These are phyloP conservation scores for Cossypha caffra DNA, from an alignment of 2,797 vertebrate species.

Conservation along the genomic window DNA sequence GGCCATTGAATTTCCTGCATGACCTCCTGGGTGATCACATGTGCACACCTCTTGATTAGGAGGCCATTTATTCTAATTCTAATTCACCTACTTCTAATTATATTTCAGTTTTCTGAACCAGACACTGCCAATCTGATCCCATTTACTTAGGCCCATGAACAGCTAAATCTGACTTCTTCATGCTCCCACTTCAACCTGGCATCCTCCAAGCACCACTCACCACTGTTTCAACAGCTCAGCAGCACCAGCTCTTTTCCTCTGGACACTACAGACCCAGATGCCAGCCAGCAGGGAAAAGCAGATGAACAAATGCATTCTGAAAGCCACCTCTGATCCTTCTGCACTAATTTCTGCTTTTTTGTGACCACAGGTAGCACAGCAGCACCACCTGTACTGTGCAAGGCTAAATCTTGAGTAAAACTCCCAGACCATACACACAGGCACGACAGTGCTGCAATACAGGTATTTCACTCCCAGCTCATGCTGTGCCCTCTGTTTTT, in stretches of 20 bases:
- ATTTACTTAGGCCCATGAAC: neutral
- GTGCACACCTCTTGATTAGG: neutral
- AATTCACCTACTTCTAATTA: no score
- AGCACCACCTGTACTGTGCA: neutral
- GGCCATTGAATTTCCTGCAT: neutral
- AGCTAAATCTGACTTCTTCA: neutral
- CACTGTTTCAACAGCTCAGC: neutral
- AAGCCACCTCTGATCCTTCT: neutral
- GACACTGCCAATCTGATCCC: neutral
- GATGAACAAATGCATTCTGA: neutral
- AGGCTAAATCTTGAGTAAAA: neutral
- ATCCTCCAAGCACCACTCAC: neutral
- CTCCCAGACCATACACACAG: neutral
- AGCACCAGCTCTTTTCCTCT: neutral
- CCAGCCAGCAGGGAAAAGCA: neutral
- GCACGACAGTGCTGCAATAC: rapidly evolving
- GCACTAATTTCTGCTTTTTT: neutral
- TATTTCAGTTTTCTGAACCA: neutral
- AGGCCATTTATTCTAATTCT: neutral
- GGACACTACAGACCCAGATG: neutral
- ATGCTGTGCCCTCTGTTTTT: neutral
- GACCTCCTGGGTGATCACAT: neutral
- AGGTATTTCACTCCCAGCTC: neutral
- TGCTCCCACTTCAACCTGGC: neutral
- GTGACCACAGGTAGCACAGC: neutral